Percentiles rank a stretch among this genome's conserved stretches.
Evolutionary conservation across 2,113 vertebrate species (phyloP).

Genomic region (Engraulis encrasicolus): DNA sequence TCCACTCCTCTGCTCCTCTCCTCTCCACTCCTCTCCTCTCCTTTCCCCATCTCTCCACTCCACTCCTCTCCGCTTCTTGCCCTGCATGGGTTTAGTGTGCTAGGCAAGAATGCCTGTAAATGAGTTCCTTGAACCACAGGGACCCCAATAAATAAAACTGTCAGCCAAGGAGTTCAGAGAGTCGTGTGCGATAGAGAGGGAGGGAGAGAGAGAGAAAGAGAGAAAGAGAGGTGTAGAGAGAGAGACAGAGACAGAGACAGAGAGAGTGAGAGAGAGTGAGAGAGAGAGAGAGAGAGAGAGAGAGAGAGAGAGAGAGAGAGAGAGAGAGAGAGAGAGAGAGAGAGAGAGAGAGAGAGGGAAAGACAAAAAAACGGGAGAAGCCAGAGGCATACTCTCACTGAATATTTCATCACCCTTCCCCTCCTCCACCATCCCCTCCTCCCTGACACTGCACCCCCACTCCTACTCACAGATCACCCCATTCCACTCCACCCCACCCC

Average conservation of each 20-base stretch:
- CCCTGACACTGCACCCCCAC: conserved; percentile 41
- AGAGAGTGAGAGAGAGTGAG: conserved; percentile 47
- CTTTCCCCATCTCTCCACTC: no score
- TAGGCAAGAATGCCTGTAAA: conserved; percentile 77
- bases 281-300: conserved; percentile 49
- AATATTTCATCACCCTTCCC: conserved; percentile 81
- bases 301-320: conserved; percentile 39
- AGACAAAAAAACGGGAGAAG: conserved; percentile 46
- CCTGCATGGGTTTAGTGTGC: conserved; percentile 67
- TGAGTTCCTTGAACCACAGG: conserved; percentile 81
- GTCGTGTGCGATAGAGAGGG: conserved; percentile 25
- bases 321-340: conserved; percentile 44
- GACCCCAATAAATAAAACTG: conserved; percentile 79
- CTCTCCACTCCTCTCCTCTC: no score
- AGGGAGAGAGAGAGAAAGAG: conserved; percentile 47
- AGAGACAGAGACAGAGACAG: conserved; percentile 27
- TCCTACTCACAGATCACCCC: conserved; percentile 32
- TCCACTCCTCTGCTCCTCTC: neutral
- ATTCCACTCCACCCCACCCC: conserved; percentile 68
- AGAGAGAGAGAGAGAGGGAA: conserved; percentile 51
- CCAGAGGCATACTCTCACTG: conserved; percentile 75
- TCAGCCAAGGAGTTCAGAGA: conserved; percentile 68
- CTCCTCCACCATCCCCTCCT: conserved; percentile 45
- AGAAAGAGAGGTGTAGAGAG: conserved; percentile 58
- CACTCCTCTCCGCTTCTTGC: conserved; percentile 34